Evolutionary conservation across 2,797 vertebrate species (phyloP), one percentile per base, ranked within the genome.

Genomic region (Chelon labrosus): DNA sequence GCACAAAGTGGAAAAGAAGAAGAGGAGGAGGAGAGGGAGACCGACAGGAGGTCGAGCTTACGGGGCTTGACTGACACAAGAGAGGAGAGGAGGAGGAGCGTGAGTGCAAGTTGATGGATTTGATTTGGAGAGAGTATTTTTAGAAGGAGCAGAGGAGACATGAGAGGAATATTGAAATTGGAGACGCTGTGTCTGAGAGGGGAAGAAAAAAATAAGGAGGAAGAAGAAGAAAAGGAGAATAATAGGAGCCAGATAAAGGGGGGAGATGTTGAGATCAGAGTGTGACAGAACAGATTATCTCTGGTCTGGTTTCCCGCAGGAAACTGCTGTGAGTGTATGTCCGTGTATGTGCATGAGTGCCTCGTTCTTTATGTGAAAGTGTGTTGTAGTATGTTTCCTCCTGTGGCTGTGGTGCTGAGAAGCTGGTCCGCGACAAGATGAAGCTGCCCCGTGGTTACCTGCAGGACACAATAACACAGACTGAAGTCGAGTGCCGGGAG

Each of bases 41-140:
- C 79, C 22, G 61, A 81, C 71, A 75, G 79, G 79, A 86, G 85
- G 87, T 79, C 68, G 80, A 86, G 84, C 67, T 74, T 65, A 59
- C 25, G 55, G 66, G 53, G 72, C 65, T 85, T 82, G 82, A 91
- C 82, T 82, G 86, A 83, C 84, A 85, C 49, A 2, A 74, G 71
- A 81, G 58, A 62, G 71, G 74, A 65, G 76, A 88, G 72, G 75
- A 88, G 77, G 85, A 85, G 87, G 86, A 90, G 89, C 77, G 8
- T 46, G 73, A 76, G 77, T 72, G 80, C 78, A 90, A 92, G 90
- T 92, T 91, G 88, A 91, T 88, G 89, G 73, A 90, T 92, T 83
- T 90, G 83, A 93, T 86, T 90, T 87, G 65, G 83, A 81, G 77
- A 73, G 91, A 88, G 75, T 90, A 90, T 90, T 93, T 93, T 91